Evolutionary conservation across 2,888 invertebrate genomes (phyloP).

Genomic region (Eilema depressum): DNA sequence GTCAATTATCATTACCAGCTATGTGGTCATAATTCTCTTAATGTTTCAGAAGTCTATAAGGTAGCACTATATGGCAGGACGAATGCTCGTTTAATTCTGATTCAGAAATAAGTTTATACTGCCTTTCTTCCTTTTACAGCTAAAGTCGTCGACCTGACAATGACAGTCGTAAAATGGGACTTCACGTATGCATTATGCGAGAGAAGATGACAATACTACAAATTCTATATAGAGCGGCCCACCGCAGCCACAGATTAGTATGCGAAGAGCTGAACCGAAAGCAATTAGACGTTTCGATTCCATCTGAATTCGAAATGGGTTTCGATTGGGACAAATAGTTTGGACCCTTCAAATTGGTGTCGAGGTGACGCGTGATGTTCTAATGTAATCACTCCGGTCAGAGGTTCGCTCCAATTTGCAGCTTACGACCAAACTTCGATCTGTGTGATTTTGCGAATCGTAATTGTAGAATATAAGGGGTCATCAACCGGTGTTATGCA

Average conservation of each 20-base stretch:
- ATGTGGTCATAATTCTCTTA: background rate
- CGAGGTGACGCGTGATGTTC: constrained; percentile 59
- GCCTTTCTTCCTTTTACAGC: background rate
- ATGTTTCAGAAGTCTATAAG: background rate
- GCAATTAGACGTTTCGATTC: constrained; percentile 77
- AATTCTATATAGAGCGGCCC: constrained; percentile 19
- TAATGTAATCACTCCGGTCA: constrained; percentile 53
- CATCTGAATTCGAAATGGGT: constrained; percentile 73
- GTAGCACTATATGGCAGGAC: background rate
- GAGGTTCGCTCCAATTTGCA: constrained; percentile 40
- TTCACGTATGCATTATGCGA: constrained; percentile 5
- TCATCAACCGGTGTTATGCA: background rate
- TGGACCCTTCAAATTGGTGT: constrained; percentile 56
- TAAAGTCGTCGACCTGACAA: background rate
- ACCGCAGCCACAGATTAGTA: constrained; percentile 60
- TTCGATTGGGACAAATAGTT: constrained; percentile 59
- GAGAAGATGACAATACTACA: constrained; percentile 29
- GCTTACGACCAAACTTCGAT: constrained; percentile 46
- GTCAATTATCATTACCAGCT: background rate
- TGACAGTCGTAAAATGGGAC: background rate
- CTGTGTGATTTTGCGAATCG: constrained; percentile 44
- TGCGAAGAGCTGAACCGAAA: constrained; percentile 68
- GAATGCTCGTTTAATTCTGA: background rate
- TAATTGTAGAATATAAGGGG: constrained; percentile 39
- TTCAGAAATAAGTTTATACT: background rate